phyloP scores from a whole-genome alignment of 1,140 invertebrate species.

The Brachionus paranguensis region DNA sequence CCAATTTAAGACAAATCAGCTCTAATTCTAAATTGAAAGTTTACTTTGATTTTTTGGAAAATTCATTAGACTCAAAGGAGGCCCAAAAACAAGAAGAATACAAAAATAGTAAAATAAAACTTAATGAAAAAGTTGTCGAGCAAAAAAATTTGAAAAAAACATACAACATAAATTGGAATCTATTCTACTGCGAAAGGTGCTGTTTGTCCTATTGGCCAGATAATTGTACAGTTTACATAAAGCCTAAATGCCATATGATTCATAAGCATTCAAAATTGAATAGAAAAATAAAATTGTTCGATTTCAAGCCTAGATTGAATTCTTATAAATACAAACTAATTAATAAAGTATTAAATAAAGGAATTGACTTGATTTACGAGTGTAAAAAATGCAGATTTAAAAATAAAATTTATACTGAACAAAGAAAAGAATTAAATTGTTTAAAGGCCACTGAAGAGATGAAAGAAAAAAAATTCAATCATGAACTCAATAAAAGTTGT shows the following conservation, averaged over 20 bases:
- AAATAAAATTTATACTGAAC: not conserved
- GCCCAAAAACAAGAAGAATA: not conserved
- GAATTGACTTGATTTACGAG: slow-evolving; percentile 17
- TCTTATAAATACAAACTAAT: not conserved
- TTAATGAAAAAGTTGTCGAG: slow-evolving; percentile 32
- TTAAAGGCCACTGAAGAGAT: not conserved
- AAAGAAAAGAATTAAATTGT: slow-evolving; percentile 1
- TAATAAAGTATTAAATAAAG: slow-evolving; percentile 23
- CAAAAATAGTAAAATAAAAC: not conserved
- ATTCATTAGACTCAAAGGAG: not conserved
- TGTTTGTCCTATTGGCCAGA: slow-evolving; percentile 1
- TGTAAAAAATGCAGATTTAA: slow-evolving; percentile 9
- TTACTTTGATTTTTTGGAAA: slow-evolving; percentile 7
- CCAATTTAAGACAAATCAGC: not conserved
- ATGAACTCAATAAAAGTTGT: not conserved
- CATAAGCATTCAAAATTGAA: not conserved
- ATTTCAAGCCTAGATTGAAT: not conserved
- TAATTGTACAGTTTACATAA: slow-evolving; percentile 20
- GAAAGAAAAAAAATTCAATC: slow-evolving; percentile 6
- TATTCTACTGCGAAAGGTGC: not conserved
- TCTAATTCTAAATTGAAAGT: not conserved
- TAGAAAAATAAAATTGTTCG: not conserved
- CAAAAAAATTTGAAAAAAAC: not conserved
- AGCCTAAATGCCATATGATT: not conserved
- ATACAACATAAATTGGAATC: slow-evolving; percentile 12